phyloP scores from a whole-genome alignment of 2,888 invertebrate genomes.

The Melieria omissa region DNA sequence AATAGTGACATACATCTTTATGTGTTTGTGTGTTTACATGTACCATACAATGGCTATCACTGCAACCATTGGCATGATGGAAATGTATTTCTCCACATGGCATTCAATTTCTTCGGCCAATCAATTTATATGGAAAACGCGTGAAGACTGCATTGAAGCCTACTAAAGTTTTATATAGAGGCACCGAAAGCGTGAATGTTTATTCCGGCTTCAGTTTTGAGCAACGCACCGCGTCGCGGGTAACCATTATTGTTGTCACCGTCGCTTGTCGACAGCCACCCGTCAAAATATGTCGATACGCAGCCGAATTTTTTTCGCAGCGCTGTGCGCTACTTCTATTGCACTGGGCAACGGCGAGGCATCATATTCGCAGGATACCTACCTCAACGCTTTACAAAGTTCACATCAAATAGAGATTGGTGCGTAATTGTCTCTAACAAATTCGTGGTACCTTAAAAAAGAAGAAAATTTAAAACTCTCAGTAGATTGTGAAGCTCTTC shows the following conservation, averaged over 20 bases:
- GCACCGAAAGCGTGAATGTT: neutral
- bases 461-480: too few species aligned
- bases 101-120: neutral
- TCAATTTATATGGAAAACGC: neutral
- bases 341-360: constrained; percentile 13
- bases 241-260: too few species aligned
- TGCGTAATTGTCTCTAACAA: constrained; percentile 31
- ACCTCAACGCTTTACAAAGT: constrained; percentile 54
- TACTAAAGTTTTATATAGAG: constrained; percentile 4
- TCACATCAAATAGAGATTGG: constrained; percentile 51
- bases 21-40: too few species aligned
- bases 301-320: neutral
- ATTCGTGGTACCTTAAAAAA: too few species aligned
- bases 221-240: neutral
- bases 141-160: neutral
- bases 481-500: too few species aligned
- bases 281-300: neutral
- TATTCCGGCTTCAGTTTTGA: neutral
- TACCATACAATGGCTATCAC: too few species aligned
- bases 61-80: too few species aligned
- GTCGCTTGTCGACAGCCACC: neutral
- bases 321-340: constrained; percentile 32
- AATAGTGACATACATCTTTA: too few species aligned
- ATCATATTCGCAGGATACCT: constrained; percentile 50
- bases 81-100: too few species aligned